These are phyloP conservation scores for Entomobrya multifasciata DNA, from an alignment of 2,888 invertebrate species.

Conservation along the genomic window DNA sequence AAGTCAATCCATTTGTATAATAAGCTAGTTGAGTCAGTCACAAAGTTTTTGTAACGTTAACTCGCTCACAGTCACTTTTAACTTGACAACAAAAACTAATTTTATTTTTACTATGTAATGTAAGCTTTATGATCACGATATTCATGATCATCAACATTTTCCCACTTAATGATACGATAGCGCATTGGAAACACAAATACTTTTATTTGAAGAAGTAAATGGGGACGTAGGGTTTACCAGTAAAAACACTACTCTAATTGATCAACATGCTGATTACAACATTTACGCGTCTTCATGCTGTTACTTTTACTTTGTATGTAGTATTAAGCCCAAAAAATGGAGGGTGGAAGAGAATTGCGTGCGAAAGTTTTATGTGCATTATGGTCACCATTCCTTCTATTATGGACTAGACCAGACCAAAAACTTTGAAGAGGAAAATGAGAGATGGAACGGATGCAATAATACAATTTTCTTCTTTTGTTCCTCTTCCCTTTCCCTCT, in stretches of 20 bases:
- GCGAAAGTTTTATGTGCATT: conserved; percentile 31
- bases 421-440: not conserved
- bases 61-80: not conserved
- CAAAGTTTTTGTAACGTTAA: not conserved
- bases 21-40: not conserved
- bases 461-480: conserved; percentile 47
- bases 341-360: not conserved
- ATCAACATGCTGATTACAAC: conserved; percentile 37
- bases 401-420: not conserved
- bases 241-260: not conserved
- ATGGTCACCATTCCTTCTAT: not conserved
- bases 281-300: not conserved
- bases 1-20: conserved; percentile 16
- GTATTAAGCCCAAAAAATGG: not conserved
- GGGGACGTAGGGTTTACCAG: not conserved
- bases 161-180: not conserved
- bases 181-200: not conserved
- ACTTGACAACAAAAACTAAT: not conserved
- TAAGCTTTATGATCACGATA: too few species aligned
- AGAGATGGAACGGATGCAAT: conserved; percentile 57
- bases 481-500: conserved; percentile 9
- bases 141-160: too few species aligned
- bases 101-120: too few species aligned
- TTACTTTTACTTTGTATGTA: not conserved
- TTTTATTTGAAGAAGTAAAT: conserved; percentile 3